These are phyloP conservation scores for Mythimna pallens DNA, from an alignment of 2,888 invertebrate species.

Conservation along the genomic window DNA sequence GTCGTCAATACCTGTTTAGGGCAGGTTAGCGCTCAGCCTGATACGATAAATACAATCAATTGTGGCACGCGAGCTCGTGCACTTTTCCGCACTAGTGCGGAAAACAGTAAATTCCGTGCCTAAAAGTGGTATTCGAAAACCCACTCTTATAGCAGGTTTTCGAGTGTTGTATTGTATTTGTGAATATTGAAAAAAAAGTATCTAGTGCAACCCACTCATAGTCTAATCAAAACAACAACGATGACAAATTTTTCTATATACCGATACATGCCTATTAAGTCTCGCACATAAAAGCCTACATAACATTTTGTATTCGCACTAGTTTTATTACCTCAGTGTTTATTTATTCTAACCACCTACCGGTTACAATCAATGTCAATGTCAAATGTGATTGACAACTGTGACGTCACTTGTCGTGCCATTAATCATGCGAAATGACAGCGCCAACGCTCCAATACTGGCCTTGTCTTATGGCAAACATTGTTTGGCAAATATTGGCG, in stretches of 20 bases:
- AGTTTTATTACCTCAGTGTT: constrained; percentile 39
- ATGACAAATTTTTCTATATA: neutral
- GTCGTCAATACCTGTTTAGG: no score
- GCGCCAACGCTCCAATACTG: constrained; percentile 16
- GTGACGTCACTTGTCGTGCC: constrained; percentile 38
- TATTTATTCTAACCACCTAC: constrained; percentile 46
- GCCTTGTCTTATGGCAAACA: neutral
- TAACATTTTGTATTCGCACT: constrained; percentile 7
- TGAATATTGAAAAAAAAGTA: no score
- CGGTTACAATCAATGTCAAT: constrained; percentile 50
- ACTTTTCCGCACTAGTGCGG: no score
- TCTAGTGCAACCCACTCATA: neutral
- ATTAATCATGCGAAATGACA: constrained; percentile 38
- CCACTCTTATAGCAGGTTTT: no score
- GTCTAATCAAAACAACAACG: neutral
- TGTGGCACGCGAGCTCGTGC: no score
- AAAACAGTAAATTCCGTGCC: no score
- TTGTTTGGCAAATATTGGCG: constrained; percentile 17
- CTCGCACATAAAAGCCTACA: constrained; percentile 21
- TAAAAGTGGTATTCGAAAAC: no score
- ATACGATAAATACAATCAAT: no score
- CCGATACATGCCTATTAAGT: neutral
- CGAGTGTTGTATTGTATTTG: no score
- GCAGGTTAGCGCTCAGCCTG: no score
- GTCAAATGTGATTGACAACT: constrained; percentile 48